These are phyloP conservation scores for Sebastes minor DNA, from an alignment of 2,797 vertebrate species.

Conservation along the genomic window DNA sequence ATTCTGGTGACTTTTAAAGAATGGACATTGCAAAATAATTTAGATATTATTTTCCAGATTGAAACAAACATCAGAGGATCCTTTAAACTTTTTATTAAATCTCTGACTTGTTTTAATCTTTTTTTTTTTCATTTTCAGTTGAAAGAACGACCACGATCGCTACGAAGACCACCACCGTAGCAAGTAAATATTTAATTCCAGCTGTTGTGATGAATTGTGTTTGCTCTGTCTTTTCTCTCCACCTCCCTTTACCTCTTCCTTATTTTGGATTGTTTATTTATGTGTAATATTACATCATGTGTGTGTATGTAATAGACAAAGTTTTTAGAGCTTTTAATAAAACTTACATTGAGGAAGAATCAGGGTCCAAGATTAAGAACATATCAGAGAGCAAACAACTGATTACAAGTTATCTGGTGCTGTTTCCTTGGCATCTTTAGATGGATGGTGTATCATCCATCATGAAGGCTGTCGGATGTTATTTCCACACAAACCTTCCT, in stretches of 20 bases:
- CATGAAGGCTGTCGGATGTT: background rate
- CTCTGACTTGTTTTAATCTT: background rate
- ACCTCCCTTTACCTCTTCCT: background rate
- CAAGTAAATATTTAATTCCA: constrained; percentile 55
- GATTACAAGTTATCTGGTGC: background rate
- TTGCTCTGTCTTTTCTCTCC: background rate
- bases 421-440: background rate
- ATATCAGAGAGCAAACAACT: background rate
- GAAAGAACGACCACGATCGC: constrained; percentile 67
- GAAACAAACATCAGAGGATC: background rate
- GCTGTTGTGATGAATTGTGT: background rate
- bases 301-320: background rate
- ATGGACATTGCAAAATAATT: too few species aligned
- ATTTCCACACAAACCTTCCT: background rate
- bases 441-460: background rate
- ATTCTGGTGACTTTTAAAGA: too few species aligned
- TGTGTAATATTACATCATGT: background rate
- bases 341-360: too few species aligned
- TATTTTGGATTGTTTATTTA: background rate
- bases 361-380: background rate
- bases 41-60: background rate
- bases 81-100: background rate
- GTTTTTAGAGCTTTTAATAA: background rate
- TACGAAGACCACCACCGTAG: constrained; percentile 60
- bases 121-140: constrained; percentile 54